phyloP scores from a whole-genome alignment of 2,113 vertebrate genomes.

The Theristicus caerulescens region DNA sequence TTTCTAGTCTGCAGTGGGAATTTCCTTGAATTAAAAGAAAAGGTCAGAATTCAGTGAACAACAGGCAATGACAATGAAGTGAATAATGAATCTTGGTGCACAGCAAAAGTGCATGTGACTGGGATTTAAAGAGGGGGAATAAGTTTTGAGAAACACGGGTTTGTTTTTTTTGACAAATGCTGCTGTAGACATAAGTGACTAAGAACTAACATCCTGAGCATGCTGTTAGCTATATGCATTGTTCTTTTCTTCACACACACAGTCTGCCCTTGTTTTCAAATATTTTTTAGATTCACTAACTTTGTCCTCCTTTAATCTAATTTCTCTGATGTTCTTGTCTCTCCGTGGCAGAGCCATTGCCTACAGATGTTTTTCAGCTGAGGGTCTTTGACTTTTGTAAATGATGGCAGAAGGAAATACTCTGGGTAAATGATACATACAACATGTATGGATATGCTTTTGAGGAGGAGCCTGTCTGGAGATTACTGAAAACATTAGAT shows the following conservation, averaged over 20 bases:
- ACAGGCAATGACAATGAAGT: not conserved
- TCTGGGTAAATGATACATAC: accelerated
- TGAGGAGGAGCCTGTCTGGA: not conserved
- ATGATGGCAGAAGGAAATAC: not conserved
- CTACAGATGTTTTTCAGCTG: not conserved
- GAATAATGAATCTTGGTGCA: not conserved
- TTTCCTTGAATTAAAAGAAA: conserved; percentile 62
- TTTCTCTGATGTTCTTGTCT: not conserved
- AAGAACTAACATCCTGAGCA: not conserved
- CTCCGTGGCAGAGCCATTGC: not conserved
- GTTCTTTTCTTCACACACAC: not conserved
- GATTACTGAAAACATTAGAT: not conserved
- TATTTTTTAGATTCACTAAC: not conserved
- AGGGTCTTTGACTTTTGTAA: not conserved
- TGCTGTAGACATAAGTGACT: not conserved
- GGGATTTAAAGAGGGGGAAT: not conserved
- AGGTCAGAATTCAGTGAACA: conserved; percentile 51
- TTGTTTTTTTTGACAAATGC: not conserved
- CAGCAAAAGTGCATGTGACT: not conserved
- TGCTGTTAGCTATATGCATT: not conserved
- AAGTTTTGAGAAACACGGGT: not conserved
- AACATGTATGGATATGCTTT: not conserved
- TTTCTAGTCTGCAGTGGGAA: not conserved
- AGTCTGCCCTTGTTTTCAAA: not conserved
- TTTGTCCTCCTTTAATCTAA: not conserved